phyloP scores from a whole-genome alignment of 2,113 vertebrate species.

The Serilophus lunatus region DNA sequence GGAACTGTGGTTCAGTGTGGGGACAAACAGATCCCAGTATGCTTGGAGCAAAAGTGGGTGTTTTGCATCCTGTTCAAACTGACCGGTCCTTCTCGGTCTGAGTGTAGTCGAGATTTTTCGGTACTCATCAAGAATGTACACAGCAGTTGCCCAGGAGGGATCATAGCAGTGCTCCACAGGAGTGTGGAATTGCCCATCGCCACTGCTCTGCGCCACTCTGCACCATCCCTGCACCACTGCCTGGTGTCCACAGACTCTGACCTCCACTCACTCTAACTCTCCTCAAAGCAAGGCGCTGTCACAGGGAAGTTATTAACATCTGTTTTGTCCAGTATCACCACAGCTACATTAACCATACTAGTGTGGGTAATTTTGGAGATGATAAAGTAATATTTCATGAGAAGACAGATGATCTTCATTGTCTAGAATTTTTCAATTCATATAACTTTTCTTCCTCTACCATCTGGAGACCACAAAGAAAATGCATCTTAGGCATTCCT shows the following conservation, averaged over 20 bases:
- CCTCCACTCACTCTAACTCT: accelerated
- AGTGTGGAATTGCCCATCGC: accelerated
- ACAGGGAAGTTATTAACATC: background rate
- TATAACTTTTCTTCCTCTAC: background rate
- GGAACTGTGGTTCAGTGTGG: accelerated
- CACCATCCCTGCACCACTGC: background rate
- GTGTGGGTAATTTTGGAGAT: background rate
- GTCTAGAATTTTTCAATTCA: background rate
- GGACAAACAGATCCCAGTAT: background rate
- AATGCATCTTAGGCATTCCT: background rate
- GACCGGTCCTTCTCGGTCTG: background rate
- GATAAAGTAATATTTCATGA: background rate
- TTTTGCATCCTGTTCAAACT: background rate
- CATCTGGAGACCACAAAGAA: background rate
- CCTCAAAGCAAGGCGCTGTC: background rate
- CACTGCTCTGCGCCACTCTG: too few species aligned
- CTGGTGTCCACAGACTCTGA: accelerated
- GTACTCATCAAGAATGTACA: background rate
- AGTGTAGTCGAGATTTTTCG: background rate
- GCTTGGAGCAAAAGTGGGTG: background rate
- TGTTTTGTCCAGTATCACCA: background rate
- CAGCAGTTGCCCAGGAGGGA: background rate
- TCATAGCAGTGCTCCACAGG: background rate
- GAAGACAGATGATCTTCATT: background rate
- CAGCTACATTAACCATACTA: background rate